Evolutionary conservation across 2,888 invertebrate species (phyloP).

Genomic region (Tipula unca): DNA sequence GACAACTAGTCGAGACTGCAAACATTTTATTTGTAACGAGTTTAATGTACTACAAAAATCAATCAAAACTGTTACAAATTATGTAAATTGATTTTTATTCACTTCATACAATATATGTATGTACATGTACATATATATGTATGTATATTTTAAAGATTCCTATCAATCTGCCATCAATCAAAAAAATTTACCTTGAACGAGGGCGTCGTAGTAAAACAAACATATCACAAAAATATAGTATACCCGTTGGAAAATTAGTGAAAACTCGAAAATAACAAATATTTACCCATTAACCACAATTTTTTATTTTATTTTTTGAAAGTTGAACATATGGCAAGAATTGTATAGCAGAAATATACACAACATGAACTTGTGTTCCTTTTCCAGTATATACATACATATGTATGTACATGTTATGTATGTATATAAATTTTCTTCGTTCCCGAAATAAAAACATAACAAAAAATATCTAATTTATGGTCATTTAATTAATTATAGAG

Average conservation of each 20-base stretch:
- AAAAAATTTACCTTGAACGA: not conserved
- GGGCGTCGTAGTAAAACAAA: not conserved
- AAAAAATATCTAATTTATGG: not conserved
- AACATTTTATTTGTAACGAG: not conserved
- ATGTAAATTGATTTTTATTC: not conserved
- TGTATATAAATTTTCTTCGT: not conserved
- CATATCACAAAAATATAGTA: not conserved
- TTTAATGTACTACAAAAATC: not conserved
- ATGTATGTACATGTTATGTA: not conserved
- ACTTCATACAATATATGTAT: too few relatives aligned
- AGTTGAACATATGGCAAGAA: not conserved
- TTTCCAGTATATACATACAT: not conserved
- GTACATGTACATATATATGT: too few relatives aligned
- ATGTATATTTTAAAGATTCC: too few relatives aligned
- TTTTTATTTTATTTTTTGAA: not conserved
- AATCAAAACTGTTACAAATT: not conserved
- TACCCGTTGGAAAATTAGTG: not conserved
- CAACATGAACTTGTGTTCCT: not conserved
- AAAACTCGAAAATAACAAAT: not conserved
- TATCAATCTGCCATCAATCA: not conserved
- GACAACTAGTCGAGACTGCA: not conserved
- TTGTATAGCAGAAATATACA: not conserved
- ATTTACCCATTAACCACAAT: not conserved
- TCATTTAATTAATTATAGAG: conserved; percentile 14
- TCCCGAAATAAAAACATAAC: not conserved